Evolutionary conservation across 1,140 invertebrate species (phyloP).

Genomic region (Temnothorax longispinosus): DNA sequence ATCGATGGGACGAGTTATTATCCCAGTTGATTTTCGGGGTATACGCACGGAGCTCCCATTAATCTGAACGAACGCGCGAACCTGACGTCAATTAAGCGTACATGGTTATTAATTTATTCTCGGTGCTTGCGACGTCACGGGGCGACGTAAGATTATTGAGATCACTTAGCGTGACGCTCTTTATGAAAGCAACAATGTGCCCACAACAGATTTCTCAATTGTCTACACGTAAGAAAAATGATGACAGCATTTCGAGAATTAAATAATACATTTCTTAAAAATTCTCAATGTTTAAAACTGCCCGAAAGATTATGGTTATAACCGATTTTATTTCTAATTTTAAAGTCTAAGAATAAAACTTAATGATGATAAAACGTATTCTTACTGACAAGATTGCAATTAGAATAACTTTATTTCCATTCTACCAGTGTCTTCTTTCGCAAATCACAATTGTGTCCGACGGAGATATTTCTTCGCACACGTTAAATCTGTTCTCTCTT

Average conservation of each 20-base stretch:
- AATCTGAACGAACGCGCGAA: slow-evolving; percentile 55
- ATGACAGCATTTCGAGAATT: neutral
- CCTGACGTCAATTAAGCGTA: slow-evolving; percentile 55
- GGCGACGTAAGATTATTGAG: slow-evolving; percentile 44
- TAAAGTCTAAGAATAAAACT: neutral
- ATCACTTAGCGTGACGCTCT: slow-evolving; percentile 22
- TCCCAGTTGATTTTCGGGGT: slow-evolving; percentile 54
- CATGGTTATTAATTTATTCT: slow-evolving; percentile 58
- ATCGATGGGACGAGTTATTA: slow-evolving; percentile 61
- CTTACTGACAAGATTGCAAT: neutral
- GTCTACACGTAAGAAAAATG: neutral
- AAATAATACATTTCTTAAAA: neutral
- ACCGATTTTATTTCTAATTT: neutral
- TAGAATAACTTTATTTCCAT: neutral
- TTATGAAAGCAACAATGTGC: neutral
- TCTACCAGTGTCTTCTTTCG: neutral
- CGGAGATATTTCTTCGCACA: neutral
- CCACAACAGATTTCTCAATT: neutral
- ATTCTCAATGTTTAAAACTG: neutral
- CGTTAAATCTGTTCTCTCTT: neutral
- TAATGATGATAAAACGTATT: neutral
- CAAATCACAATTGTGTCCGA: neutral
- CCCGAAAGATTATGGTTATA: neutral
- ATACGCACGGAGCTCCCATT: slow-evolving; percentile 52
- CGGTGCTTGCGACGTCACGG: slow-evolving; percentile 38